phyloP scores from a whole-genome alignment of 2,797 vertebrate species.

The Onychomys arenicola region DNA sequence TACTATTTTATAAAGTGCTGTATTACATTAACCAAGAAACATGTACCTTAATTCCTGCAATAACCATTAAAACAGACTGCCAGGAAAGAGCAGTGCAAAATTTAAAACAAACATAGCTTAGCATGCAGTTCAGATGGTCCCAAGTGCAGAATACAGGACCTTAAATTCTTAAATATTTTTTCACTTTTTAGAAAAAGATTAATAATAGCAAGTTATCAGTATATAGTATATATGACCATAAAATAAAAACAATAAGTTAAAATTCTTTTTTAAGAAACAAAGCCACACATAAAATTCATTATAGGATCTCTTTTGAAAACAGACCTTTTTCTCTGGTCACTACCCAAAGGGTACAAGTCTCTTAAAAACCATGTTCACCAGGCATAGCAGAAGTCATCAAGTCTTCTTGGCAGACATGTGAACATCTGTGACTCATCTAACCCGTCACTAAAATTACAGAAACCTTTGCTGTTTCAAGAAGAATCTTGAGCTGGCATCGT shows the following conservation, averaged over 20 bases:
- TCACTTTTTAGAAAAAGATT: conserved; percentile 76
- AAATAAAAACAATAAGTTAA: conserved; percentile 88
- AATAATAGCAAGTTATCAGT: conserved; percentile 80
- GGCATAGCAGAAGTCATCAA: conserved; percentile 67
- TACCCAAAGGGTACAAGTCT: conserved; percentile 73
- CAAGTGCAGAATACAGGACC: conserved; percentile 64
- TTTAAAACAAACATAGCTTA: conserved; percentile 72
- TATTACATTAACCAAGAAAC: conserved; percentile 74
- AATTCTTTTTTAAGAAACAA: conserved; percentile 82
- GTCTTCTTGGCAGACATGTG: conserved; percentile 48
- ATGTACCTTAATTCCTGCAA: conserved; percentile 83
- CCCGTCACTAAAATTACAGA: not conserved
- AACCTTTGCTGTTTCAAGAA: conserved; percentile 26
- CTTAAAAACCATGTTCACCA: conserved; percentile 74
- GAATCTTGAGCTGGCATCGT: not conserved
- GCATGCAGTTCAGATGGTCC: conserved; percentile 80
- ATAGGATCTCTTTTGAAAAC: conserved; percentile 59
- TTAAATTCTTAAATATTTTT: conserved; percentile 60
- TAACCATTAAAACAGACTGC: conserved; percentile 77
- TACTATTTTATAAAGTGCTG: conserved; percentile 84
- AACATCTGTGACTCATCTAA: not conserved
- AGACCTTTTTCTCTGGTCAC: conserved; percentile 31
- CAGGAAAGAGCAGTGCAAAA: conserved; percentile 82
- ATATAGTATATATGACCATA: conserved; percentile 77
- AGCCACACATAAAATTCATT: conserved; percentile 74